phyloP scores from a whole-genome alignment of 2,888 invertebrate species.

The Parnassius orleans region DNA sequence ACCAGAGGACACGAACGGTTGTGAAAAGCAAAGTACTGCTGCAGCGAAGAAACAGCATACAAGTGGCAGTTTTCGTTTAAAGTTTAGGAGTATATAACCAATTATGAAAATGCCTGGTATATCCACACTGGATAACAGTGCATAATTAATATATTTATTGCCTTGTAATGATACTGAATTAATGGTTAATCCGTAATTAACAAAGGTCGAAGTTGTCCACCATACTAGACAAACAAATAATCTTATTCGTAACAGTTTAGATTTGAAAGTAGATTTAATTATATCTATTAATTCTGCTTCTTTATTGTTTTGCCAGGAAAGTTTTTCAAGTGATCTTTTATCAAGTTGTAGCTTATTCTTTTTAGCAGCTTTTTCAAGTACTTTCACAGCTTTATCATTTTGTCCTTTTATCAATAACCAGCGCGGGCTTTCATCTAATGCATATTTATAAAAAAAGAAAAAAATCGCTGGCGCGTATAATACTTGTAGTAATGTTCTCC shows the following conservation, averaged over 20 bases:
- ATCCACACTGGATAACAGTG: slow-evolving; percentile 78
- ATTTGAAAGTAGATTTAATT: slow-evolving; percentile 56
- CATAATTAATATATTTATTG: slow-evolving; percentile 88
- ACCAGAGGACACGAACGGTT: slow-evolving; percentile 82
- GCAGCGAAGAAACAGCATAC: slow-evolving; percentile 78
- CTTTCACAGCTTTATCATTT: slow-evolving; percentile 81
- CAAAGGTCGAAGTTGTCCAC: slow-evolving; percentile 85
- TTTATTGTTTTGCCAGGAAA: slow-evolving; percentile 45
- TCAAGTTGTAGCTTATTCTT: slow-evolving; percentile 57
- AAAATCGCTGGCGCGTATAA: slow-evolving; percentile 86
- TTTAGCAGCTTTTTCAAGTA: slow-evolving; percentile 83
- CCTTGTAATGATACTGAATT: slow-evolving; percentile 88
- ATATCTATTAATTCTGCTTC: slow-evolving; percentile 43
- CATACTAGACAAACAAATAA: slow-evolving; percentile 63
- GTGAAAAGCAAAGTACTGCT: slow-evolving; percentile 79
- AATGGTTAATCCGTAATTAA: slow-evolving; percentile 88
- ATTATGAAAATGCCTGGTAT: slow-evolving; percentile 80
- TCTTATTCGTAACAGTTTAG: slow-evolving; percentile 51
- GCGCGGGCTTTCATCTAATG: slow-evolving; percentile 87
- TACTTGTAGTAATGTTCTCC: slow-evolving; percentile 84
- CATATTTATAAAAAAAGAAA: slow-evolving; percentile 83
- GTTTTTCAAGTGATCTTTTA: slow-evolving; percentile 44
- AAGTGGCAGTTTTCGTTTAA: slow-evolving; percentile 79
- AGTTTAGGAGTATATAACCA: slow-evolving; percentile 75
- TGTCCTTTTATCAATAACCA: slow-evolving; percentile 88